A percentile compares a stretch with the other conserved stretches of the same genome.
phyloP scores from a whole-genome alignment of 2,888 invertebrate genomes.

The Drosophila vallismaia region DNA sequence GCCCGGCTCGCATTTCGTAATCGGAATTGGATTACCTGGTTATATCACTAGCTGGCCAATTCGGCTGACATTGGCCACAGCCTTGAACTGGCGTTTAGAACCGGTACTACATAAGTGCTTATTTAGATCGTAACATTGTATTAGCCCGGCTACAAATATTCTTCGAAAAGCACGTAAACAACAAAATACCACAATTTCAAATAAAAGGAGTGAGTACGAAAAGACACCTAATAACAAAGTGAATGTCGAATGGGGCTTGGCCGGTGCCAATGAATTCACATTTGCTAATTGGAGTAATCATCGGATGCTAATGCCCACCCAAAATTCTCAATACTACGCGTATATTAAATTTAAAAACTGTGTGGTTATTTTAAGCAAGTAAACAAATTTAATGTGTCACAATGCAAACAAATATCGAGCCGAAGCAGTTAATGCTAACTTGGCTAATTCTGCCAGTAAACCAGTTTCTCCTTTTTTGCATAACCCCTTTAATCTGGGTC shows the following conservation, averaged over 20 bases:
- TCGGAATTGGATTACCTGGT: slow-evolving; percentile 41
- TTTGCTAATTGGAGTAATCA: slow-evolving; percentile 33
- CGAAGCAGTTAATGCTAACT: slow-evolving; percentile 43
- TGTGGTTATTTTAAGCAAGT: slow-evolving; percentile 22
- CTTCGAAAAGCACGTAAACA: slow-evolving; percentile 25
- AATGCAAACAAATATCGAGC: slow-evolving; percentile 45
- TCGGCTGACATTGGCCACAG: slow-evolving; percentile 36
- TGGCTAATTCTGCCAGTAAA: slow-evolving; percentile 75
- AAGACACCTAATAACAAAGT: slow-evolving; percentile 27
- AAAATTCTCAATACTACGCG: slow-evolving; percentile 10
- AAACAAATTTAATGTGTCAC: slow-evolving; percentile 36
- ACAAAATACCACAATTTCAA: slow-evolving; percentile 25
- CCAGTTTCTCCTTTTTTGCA: slow-evolving; percentile 70
- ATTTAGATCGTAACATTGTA: slow-evolving; percentile 37
- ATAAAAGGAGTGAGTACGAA: slow-evolving; percentile 13
- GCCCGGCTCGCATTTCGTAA: slow-evolving; percentile 52
- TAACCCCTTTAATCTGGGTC: slow-evolving; percentile 54
- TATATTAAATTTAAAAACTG: slow-evolving; percentile 6
- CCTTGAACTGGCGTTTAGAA: slow-evolving; percentile 45
- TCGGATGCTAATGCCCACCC: slow-evolving; percentile 14
- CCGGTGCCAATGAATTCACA: slow-evolving; percentile 25
- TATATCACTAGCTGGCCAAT: slow-evolving; percentile 37
- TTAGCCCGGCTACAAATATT: slow-evolving; percentile 22
- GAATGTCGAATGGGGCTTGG: slow-evolving; percentile 40
- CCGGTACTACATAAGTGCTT: slow-evolving; percentile 44